Percentiles rank a stretch among this genome's conserved stretches.
Conservation (phyloP, 2,888 invertebrate genomes). For the Ypsolopha sequella region DNA sequence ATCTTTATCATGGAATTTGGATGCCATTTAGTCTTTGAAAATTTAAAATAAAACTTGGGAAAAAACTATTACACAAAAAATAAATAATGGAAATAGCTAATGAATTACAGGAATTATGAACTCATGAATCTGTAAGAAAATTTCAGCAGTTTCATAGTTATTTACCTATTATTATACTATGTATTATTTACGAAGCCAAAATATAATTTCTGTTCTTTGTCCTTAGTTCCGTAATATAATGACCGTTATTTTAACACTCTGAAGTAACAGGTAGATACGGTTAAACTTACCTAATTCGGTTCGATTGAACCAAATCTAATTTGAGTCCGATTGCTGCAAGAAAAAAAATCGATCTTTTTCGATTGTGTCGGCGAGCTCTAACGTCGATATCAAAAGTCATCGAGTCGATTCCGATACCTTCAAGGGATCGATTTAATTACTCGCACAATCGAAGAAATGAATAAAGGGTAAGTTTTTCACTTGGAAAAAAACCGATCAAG, state of each 20-base stretch:
- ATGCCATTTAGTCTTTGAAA: too few species aligned
- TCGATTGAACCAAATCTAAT: slow-evolving; percentile 50
- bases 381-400: slow-evolving; percentile 57
- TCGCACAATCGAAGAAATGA: slow-evolving; percentile 5
- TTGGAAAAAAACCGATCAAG: background rate
- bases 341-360: slow-evolving; percentile 48
- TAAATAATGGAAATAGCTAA: too few species aligned
- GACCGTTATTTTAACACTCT: background rate
- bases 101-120: too few species aligned
- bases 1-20: too few species aligned
- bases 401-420: slow-evolving; percentile 25
- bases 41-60: too few species aligned
- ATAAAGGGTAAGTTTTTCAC: background rate
- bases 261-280: slow-evolving; percentile 8
- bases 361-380: slow-evolving; percentile 51
- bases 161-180: too few species aligned
- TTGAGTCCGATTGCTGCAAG: slow-evolving; percentile 43
- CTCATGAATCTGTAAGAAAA: too few species aligned
- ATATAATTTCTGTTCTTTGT: too few species aligned
- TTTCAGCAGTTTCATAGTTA: too few species aligned
- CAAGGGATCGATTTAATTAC: slow-evolving; percentile 51
- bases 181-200: too few species aligned
- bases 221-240: too few species aligned
- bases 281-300: slow-evolving; percentile 24
- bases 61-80: too few species aligned